Evolutionary conservation across 2,797 vertebrate species (phyloP).

Genomic region (Yasuhikotakia modesta): DNA sequence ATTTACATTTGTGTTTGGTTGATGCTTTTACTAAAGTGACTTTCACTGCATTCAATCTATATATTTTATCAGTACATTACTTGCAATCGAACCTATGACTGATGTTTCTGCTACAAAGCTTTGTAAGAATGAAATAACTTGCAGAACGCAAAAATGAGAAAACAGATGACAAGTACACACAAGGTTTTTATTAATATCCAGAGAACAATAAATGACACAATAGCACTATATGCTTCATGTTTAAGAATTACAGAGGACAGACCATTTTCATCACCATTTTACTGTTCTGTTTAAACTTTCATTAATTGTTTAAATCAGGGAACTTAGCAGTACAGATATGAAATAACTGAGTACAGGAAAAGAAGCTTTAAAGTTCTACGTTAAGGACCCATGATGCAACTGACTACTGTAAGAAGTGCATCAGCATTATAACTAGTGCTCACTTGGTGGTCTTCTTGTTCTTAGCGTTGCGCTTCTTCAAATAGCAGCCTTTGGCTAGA

Average conservation of each 20-base stretch:
- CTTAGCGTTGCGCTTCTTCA: slow-evolving; percentile 52
- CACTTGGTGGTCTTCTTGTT: not conserved
- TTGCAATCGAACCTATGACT: too few relatives aligned
- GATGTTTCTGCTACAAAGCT: not conserved
- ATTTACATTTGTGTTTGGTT: not conserved
- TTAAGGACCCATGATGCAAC: not conserved
- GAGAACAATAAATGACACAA: not conserved
- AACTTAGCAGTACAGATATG: not conserved
- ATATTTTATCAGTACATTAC: not conserved
- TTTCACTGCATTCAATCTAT: not conserved
- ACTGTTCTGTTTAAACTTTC: too few relatives aligned
- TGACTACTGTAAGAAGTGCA: not conserved
- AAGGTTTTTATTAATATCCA: slow-evolving; percentile 8
- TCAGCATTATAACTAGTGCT: not conserved
- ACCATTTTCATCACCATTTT: not conserved
- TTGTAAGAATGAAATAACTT: not conserved
- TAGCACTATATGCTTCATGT: not conserved
- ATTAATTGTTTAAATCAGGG: not conserved
- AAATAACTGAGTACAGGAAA: not conserved
- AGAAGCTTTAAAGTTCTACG: not conserved
- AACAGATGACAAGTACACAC: not conserved
- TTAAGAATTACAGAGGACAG: not conserved
- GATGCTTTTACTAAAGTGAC: not conserved
- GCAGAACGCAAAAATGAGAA: not conserved
- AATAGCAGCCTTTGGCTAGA: slow-evolving; percentile 66